Evolutionary conservation across 2,113 vertebrate species (phyloP), one percentile per base, ranked within the genome.

Genomic region (Odontophorus gujanensis): DNA sequence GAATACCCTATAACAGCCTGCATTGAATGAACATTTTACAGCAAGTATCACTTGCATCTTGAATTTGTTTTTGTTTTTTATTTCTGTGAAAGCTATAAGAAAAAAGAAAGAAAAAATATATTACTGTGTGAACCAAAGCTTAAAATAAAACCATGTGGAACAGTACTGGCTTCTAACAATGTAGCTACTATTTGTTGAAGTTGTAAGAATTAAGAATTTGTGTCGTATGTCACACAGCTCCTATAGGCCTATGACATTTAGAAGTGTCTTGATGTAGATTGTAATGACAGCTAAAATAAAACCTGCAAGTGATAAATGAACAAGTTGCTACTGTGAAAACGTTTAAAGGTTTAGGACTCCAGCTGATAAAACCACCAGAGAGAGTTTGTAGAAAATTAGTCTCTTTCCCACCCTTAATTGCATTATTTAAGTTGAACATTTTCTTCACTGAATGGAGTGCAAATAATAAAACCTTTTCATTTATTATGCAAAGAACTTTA

Each of bases 371-470:
- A 89, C 17, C 78, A 80, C 84, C 77, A 81, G 89, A 80, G 83
- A 95, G 82, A 93, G 71, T 87, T 94, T 87, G 66, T 85, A 92
- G 94, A 96, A 95, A 97, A 96, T 95, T 92, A 73, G 74, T 90
- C 91, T 91, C 53, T 91, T 91, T 96, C 92, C 97, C 79, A 95
- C 90, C 90, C 96, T 96, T 97, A 97, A 96, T 97, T 96, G 47
- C 62, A 80, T 96, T 97, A 94, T 93, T 97, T 96, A 96, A 96
- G 85, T 94, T 85, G 85, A 97, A 81, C 51, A n/a, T 88, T 91
- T 83, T 88, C 69, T 79, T 32, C 15, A 5, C 78, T 84, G 75
- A 97, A 93, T 82, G 71, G 55, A 95, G n/a, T 67, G 62, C 67
- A 91, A 90, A 62, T 94, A 95, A 87, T 97, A 91, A 94, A 95